A percentile compares a stretch with the other conserved stretches of the same genome.
These are phyloP conservation scores for Ecdyonurus torrentis DNA, from an alignment of 2,888 invertebrate genomes.

Conservation along the genomic window DNA sequence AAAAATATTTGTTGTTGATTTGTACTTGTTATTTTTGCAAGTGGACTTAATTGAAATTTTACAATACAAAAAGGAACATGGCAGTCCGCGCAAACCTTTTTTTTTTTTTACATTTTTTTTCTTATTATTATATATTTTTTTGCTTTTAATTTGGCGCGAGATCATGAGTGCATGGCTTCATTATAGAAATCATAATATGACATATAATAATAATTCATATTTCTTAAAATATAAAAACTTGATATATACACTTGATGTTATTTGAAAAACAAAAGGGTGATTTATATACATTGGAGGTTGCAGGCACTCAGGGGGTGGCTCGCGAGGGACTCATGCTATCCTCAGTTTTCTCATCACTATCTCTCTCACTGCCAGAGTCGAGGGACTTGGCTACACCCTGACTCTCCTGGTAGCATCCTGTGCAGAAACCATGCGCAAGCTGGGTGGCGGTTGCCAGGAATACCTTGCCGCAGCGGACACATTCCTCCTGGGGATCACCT, in stretches of 20 bases:
- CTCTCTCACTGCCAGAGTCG: neutral
- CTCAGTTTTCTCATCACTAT: neutral
- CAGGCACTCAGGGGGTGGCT: neutral
- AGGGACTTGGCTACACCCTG: conserved; percentile 12
- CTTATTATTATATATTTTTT: neutral
- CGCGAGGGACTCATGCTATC: neutral
- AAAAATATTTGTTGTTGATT: too few species aligned
- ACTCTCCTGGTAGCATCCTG: conserved; percentile 21
- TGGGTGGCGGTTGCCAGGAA: conserved; percentile 26
- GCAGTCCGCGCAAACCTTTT: neutral
- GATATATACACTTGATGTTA: neutral
- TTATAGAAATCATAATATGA: neutral
- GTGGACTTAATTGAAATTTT: neutral
- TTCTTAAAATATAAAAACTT: neutral
- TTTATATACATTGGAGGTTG: neutral
- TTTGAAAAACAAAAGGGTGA: too few species aligned
- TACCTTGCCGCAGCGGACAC: conserved; percentile 37
- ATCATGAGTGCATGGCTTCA: neutral
- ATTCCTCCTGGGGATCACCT: conserved; percentile 43
- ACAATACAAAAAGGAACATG: neutral
- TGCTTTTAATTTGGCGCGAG: neutral
- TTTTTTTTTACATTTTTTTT: too few species aligned
- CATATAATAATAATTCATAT: neutral
- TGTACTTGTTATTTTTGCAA: neutral
- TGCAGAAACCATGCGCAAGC: conserved; percentile 24